A percentile compares a stretch with the other conserved stretches of the same genome.
These are phyloP conservation scores for Cyclura pinguis DNA, from an alignment of 2,797 vertebrate species.

Conservation along the genomic window DNA sequence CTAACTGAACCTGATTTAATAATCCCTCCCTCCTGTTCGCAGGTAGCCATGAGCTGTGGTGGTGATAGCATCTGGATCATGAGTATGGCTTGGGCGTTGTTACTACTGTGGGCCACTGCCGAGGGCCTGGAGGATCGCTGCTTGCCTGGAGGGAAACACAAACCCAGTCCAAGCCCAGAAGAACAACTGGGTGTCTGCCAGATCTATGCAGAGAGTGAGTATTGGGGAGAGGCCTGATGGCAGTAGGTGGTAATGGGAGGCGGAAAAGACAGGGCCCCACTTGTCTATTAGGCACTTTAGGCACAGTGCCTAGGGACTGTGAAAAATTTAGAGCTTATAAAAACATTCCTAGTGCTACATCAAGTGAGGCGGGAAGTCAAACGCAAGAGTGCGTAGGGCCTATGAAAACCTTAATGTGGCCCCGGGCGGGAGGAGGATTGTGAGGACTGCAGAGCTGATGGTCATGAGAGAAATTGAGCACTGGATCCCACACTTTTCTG, in stretches of 20 bases:
- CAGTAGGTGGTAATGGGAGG: neutral
- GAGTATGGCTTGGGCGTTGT: constrained; percentile 46
- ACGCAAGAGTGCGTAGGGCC: too few relatives aligned
- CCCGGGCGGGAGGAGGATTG: too few relatives aligned
- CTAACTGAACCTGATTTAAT: neutral
- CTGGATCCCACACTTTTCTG: neutral
- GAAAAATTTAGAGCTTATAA: too few relatives aligned
- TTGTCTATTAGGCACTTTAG: too few relatives aligned
- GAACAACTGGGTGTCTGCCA: constrained; percentile 78
- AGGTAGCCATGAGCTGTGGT: constrained; percentile 68
- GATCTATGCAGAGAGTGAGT: constrained; percentile 84
- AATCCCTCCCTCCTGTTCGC: neutral
- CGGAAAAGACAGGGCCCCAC: too few relatives aligned
- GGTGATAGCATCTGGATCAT: constrained; percentile 55
- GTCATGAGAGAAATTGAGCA: neutral
- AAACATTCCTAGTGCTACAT: too few relatives aligned
- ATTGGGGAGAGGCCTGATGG: neutral
- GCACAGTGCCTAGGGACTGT: too few relatives aligned
- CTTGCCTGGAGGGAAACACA: constrained; percentile 83
- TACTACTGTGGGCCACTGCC: constrained; percentile 65
- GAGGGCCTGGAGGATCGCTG: constrained; percentile 75
- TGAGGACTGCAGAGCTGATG: neutral
- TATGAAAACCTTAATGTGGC: too few relatives aligned
- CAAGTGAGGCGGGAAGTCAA: too few relatives aligned
- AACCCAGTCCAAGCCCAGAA: constrained; percentile 79